Base-by-base conservation (phyloP, 2,113 vertebrate genomes). In the Podocnemis expansa region DNA sequence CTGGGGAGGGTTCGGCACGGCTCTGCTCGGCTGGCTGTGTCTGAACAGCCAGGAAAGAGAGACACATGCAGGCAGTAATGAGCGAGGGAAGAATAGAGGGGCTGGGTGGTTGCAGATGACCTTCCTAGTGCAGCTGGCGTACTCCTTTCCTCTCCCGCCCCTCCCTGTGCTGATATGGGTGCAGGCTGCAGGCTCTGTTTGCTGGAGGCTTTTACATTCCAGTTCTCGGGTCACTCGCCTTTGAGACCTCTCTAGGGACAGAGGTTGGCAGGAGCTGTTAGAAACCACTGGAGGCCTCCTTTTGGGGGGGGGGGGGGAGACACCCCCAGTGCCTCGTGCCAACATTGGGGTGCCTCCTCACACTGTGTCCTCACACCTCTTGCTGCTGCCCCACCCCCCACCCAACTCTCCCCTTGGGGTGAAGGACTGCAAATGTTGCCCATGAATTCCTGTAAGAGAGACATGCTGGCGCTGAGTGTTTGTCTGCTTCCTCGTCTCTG, bases 161-260 rank as follows among this genome's bases (percentile, higher is more conserved):
- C 91, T 90, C 92, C 93, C 87, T 86, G 70, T 14, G 8, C 22
- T 67, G 80, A n/a, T 54, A 43, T 91, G 89, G 94, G 94, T 24
- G 56, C 95, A 85, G 95, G 96, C 96, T 95, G 96, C 97, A 95
- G 96, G 92, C 96, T 94, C 78, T 92, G 94, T 91, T 97, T 94
- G 94, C 97, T 96, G 95, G 96, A 96, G 96, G 96, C 95, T 96
- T 95, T 95, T 82, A 7, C 95, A 97, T 96, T 96, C 93, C 95
- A 96, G 91, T 95, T 97, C 94, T 93, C 96, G 97, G 96, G 96
- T 95, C 95, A 96, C 90, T 96, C 87, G 92, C 95, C 96, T 97
- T 95, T 89, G 52, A 94, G 94, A 94, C 90, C 95, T 93, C 94
- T 94, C 90, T 81, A 41, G 97, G 94, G 95, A 96, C 88, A 7